phyloP scores from a whole-genome alignment of 2,113 vertebrate genomes.

The Silurus glanis region DNA sequence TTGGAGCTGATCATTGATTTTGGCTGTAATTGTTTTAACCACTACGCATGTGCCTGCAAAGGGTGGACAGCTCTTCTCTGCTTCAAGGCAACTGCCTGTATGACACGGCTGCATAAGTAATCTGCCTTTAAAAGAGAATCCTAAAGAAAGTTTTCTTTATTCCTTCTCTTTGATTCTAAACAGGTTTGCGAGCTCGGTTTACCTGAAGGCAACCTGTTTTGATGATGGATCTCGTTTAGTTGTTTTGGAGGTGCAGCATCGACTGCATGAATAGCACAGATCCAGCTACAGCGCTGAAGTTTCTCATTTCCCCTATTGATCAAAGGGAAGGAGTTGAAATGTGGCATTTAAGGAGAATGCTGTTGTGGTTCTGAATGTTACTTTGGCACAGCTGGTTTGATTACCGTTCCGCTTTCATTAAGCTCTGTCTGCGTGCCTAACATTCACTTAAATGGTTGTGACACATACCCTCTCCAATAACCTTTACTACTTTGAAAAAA shows the following conservation, averaged over 20 bases:
- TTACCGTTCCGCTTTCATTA: conserved; percentile 64
- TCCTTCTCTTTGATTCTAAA: conserved; percentile 37
- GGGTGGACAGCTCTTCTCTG: conserved; percentile 33
- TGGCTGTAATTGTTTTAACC: conserved; percentile 45
- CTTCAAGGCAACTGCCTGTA: conserved; percentile 34
- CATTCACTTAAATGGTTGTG: conserved; percentile 56
- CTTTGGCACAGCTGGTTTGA: conserved; percentile 40
- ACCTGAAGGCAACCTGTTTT: conserved; percentile 46
- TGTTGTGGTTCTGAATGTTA: conserved; percentile 18
- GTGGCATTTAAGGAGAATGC: conserved; percentile 39
- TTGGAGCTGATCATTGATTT: conserved; percentile 56
- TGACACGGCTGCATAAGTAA: conserved; percentile 41
- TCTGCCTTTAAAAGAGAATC: conserved; percentile 13
- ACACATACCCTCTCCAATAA: conserved; percentile 5
- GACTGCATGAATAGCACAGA: conserved; percentile 54
- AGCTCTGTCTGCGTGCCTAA: conserved; percentile 55
- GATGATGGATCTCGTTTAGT: conserved; percentile 57
- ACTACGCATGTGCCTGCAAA: conserved; percentile 25
- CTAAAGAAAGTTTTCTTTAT: conserved; percentile 36
- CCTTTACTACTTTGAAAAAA: conserved; percentile 2
- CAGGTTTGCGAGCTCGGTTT: conserved; percentile 17
- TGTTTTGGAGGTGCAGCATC: conserved; percentile 35
- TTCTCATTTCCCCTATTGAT: conserved; percentile 39
- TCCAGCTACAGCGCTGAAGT: conserved; percentile 42
- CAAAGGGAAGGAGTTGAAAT: conserved; percentile 33